phyloP scores from a whole-genome alignment of 2,113 vertebrate species.

The Megaceryle torquata region DNA sequence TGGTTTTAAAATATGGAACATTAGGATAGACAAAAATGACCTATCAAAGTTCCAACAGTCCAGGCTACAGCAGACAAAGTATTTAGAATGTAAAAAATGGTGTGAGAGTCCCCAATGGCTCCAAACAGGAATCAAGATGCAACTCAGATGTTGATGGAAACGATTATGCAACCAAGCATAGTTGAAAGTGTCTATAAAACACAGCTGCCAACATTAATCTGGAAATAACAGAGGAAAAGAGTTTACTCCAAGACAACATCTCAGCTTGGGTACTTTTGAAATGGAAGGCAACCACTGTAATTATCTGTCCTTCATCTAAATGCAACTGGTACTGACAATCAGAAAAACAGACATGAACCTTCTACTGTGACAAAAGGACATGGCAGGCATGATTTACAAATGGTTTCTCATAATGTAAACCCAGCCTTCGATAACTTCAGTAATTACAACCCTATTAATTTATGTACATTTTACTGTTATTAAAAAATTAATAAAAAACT shows the following conservation, averaged over 20 bases:
- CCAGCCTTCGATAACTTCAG: not conserved
- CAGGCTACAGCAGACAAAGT: not conserved
- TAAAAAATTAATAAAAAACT: slow-evolving; percentile 21
- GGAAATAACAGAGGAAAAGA: not conserved
- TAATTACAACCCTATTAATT: not conserved
- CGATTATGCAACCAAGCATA: not conserved
- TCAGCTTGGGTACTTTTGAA: not conserved
- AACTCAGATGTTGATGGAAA: not conserved
- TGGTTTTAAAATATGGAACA: not conserved
- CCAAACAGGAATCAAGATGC: not conserved
- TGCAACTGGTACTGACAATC: not conserved
- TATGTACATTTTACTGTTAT: not conserved
- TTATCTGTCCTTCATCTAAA: not conserved
- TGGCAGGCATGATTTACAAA: not conserved
- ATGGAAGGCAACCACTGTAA: not conserved
- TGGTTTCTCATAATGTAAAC: not conserved
- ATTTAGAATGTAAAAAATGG: not conserved
- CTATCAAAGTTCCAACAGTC: not conserved
- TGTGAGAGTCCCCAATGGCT: not conserved
- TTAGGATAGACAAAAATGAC: not conserved
- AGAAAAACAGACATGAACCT: not conserved
- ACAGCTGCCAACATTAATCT: not conserved
- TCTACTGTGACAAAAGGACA: not conserved
- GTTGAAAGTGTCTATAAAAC: not conserved
- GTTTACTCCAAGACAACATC: not conserved